Evolutionary conservation across 2,113 vertebrate species (phyloP), one percentile per base, ranked within the genome.

Genomic region (Fregata magnificens): DNA sequence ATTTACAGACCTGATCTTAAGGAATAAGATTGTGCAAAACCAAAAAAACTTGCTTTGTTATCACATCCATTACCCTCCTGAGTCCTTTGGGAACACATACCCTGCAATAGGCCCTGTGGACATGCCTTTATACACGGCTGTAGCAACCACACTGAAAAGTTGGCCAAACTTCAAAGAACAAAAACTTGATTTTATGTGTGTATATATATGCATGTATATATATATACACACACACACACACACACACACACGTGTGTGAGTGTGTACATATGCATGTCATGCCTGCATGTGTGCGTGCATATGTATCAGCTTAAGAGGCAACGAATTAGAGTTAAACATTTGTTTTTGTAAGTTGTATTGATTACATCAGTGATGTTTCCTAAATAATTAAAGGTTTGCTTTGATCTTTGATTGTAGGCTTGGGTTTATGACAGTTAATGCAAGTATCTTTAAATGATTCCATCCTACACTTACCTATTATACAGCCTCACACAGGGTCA

Each of bases 341-440:
- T 91, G 90, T 63, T 94, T 93, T 82, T 83, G 92, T 82, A 93
- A 95, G 83, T 36, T 7, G 1, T n/a, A 95, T 96, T 86, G 95
- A 96, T 95, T 97, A 91, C 92, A 96, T 91, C 95, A 95, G 88
- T 73, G 82, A 67, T 91, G 91, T 80, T 95, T 95, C 87, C 91
- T 95, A 94, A 97, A 93, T 94, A 96, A 97, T 94, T 89, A 94
- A 96, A 88, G 70, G 53, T 84, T 86, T 77, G 58, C 93, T 94
- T 96, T 97, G 94, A 97, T 94, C 93, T 95, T 67, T 92, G 93
- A 96, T 93, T 88, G 88, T 65, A 93, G 96, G 93, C 77, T 92
- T 93, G 83, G 77, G 59, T 69, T 91, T 88, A 66, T 88, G 89
- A 96, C 86, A 95, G 81, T 73, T 91, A 62, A 83, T 77, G 47